phyloP scores from a whole-genome alignment of 2,888 invertebrate species.

The Phengaris arion region DNA sequence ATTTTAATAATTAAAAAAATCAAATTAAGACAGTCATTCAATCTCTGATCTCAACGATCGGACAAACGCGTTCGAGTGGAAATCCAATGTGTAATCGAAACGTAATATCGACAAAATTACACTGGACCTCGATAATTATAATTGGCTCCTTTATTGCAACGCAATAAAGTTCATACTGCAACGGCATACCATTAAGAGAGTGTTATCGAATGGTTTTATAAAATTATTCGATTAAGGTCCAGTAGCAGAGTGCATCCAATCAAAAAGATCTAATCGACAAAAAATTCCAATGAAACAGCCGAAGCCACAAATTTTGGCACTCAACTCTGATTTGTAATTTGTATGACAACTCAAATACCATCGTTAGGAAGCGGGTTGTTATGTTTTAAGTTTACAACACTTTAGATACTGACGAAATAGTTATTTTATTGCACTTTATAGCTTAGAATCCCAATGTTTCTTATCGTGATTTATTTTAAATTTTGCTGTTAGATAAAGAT shows the following conservation, averaged over 20 bases:
- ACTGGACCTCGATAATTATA: neutral
- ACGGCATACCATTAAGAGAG: neutral
- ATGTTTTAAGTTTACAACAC: neutral
- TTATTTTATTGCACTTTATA: neutral
- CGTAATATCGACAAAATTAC: slow-evolving; percentile 43
- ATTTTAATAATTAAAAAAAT: neutral
- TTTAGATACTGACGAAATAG: slow-evolving; percentile 2
- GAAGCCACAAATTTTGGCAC: slow-evolving; percentile 26
- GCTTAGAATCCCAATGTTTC: neutral
- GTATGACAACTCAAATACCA: slow-evolving; percentile 18
- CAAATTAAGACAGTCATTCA: slow-evolving; percentile 28
- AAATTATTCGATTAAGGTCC: slow-evolving; percentile 49
- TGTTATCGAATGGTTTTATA: slow-evolving; percentile 41
- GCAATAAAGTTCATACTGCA: slow-evolving; percentile 35
- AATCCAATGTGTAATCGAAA: slow-evolving; percentile 56
- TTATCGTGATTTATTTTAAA: slow-evolving; percentile 2
- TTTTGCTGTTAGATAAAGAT: neutral
- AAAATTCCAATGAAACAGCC: slow-evolving; percentile 62
- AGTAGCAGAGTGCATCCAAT: slow-evolving; percentile 65
- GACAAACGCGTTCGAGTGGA: slow-evolving; percentile 57
- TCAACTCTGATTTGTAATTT: slow-evolving; percentile 27
- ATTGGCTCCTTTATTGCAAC: slow-evolving; percentile 24
- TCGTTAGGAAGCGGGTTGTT: neutral
- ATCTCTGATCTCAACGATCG: slow-evolving; percentile 28
- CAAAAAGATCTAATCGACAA: slow-evolving; percentile 65